Evolutionary conservation across 1,140 invertebrate species (phyloP).

Genomic region (Trichoplusia ni): DNA sequence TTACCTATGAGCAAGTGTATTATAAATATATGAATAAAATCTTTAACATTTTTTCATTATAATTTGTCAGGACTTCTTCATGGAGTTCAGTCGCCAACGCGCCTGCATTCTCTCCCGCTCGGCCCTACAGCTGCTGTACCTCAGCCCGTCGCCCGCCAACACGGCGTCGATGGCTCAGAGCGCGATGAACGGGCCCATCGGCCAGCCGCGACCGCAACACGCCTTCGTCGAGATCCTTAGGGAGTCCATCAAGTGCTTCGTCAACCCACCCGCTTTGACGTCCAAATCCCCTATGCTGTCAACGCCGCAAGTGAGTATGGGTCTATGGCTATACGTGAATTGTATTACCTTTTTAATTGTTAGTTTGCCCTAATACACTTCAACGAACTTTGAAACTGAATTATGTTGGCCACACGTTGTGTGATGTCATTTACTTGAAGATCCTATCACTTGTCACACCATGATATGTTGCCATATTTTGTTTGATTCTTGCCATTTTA

Average conservation of each 20-base stretch:
- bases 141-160: constrained; percentile 78
- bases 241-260: constrained; percentile 93
- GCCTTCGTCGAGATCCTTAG: constrained; percentile 90
- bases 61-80: constrained; percentile 97
- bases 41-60: constrained; percentile 8
- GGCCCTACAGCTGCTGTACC: constrained; percentile 92
- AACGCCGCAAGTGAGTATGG: constrained; percentile 82
- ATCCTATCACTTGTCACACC: too few relatives aligned
- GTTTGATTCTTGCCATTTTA: too few relatives aligned
- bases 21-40: background rate
- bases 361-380: too few relatives aligned
- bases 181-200: constrained; percentile 38
- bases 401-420: too few relatives aligned
- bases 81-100: constrained; percentile 93
- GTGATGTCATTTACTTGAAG: too few relatives aligned
- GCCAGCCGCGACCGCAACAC: constrained; percentile 57
- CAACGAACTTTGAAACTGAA: too few relatives aligned
- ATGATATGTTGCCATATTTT: too few relatives aligned
- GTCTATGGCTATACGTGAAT: background rate
- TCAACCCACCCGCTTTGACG: constrained; percentile 92
- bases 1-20: too few relatives aligned
- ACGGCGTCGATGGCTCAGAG: constrained; percentile 53
- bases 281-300: constrained; percentile 84
- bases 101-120: constrained; percentile 97
- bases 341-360: too few relatives aligned